Evolutionary conservation across 2,113 vertebrate species (phyloP).

Genomic region (Corythornis madagascariensis): DNA sequence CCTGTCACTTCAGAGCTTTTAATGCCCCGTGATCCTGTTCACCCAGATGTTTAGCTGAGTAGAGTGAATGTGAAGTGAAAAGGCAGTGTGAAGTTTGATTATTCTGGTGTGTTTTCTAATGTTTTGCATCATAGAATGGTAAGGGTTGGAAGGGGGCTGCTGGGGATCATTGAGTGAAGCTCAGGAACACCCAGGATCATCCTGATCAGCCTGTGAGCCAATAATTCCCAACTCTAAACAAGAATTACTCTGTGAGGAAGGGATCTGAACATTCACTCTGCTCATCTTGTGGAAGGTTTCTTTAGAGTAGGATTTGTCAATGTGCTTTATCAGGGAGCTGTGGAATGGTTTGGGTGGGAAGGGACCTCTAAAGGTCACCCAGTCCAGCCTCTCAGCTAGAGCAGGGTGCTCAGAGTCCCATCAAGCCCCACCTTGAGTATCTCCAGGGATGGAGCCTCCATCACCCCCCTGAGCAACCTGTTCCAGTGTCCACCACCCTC

Average conservation of each 20-base stretch:
- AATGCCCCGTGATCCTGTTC: slow-evolving; percentile 65
- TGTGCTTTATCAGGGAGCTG: not conserved
- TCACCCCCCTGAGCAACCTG: no score
- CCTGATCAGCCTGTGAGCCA: not conserved
- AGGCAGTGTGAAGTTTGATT: not conserved
- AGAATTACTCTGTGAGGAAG: not conserved
- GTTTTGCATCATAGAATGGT: not conserved
- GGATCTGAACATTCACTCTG: not conserved
- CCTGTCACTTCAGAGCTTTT: slow-evolving; percentile 61
- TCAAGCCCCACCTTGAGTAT: no score
- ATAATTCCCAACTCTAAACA: not conserved
- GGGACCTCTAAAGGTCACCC: no score
- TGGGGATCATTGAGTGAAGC: no score
- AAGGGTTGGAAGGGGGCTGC: no score
- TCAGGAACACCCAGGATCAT: not conserved
- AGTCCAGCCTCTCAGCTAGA: no score
- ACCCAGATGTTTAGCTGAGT: not conserved
- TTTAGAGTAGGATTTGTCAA: not conserved
- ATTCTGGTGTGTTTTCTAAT: not conserved
- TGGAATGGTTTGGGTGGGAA: no score
- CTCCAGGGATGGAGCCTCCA: no score
- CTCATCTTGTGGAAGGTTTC: not conserved
- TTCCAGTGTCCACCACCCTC: no score
- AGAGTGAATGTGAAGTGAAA: slow-evolving; percentile 1
- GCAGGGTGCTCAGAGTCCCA: no score